Base-by-base conservation (phyloP, 2,797 vertebrate species). In the Halcyon badia region DNA sequence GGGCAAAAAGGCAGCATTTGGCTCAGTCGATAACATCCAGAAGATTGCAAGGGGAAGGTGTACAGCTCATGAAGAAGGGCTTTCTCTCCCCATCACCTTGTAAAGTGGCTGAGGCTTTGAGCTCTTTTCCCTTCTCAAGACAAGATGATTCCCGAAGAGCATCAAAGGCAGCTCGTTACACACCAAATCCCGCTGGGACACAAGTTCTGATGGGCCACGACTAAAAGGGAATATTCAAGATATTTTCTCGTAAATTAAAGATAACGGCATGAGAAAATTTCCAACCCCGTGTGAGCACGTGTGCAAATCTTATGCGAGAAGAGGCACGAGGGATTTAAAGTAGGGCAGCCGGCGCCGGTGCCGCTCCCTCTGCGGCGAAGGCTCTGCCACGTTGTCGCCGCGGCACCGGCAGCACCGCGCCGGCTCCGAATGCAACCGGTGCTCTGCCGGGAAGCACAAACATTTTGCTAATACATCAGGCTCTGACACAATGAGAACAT, bases 231-330 rank as follows among this genome's bases (percentile, higher is more conserved):
- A 93, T 93, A 96, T 64, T 87, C 60, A 88, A 86, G 90, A 62
- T 73, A 90, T 91, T 93, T 95, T 65, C 82, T 62, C 48, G 85
- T 92, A 5, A 93, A 97, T 93, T 90, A 96, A 93, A 96, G 21
- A 91, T 91, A 88, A 80, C 65, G 56, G 75, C 14, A 73, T 1
- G 7, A 83, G 60, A 26, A 46, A 24, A 77, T 22, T 33, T 70
- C 39, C 89, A n/a, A 19, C 25, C 52, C 71, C 4, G 3, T 70
- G 75, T 80, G 87, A 87, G 60, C 88, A 87, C 25, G 6, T 30
- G 83, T 83, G 87, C 12, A 26, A 86, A 77, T 30, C 48, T 68
- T 64, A 46, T 2, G 0, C 19, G 79, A 71, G 91, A 30, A 31
- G 85, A 75, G 66, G 72, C 94, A 68, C 85, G 18, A 0, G 77